These are phyloP conservation scores for Nebria salina DNA, from an alignment of 2,888 invertebrate species.

Conservation along the genomic window DNA sequence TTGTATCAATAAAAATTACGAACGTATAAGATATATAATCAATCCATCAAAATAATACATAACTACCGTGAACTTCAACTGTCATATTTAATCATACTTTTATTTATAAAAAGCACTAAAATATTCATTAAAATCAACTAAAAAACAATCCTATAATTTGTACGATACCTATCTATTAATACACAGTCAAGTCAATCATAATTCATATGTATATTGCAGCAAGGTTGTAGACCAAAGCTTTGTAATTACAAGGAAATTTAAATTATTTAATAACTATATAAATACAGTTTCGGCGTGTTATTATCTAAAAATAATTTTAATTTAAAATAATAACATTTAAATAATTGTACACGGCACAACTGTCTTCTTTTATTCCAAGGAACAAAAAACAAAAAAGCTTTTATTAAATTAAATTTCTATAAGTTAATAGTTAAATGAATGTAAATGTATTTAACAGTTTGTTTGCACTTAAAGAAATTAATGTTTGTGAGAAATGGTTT, in stretches of 20 bases:
- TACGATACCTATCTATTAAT: not conserved
- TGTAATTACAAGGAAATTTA: not conserved
- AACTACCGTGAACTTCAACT: not conserved
- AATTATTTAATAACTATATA: not conserved
- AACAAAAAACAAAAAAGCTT: too few relatives aligned
- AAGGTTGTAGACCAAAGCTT: not conserved
- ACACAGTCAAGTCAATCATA: not conserved
- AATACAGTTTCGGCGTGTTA: not conserved
- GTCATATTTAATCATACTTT: constrained; percentile 1
- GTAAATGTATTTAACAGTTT: too few relatives aligned
- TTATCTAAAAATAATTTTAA: not conserved
- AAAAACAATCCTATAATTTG: not conserved
- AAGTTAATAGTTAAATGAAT: too few relatives aligned
- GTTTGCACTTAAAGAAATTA: too few relatives aligned
- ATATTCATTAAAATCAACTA: not conserved
- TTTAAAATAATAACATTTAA: too few relatives aligned
- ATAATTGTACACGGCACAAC: too few relatives aligned
- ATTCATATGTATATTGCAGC: not conserved
- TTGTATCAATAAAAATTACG: not conserved
- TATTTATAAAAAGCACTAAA: not conserved
- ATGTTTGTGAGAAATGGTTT: too few relatives aligned
- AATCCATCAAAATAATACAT: not conserved
- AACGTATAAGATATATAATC: not conserved
- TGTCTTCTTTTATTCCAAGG: too few relatives aligned
- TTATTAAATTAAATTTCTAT: too few relatives aligned